Conservation (phyloP, 2,113 vertebrate species). For the Todiramphus chloris region DNA sequence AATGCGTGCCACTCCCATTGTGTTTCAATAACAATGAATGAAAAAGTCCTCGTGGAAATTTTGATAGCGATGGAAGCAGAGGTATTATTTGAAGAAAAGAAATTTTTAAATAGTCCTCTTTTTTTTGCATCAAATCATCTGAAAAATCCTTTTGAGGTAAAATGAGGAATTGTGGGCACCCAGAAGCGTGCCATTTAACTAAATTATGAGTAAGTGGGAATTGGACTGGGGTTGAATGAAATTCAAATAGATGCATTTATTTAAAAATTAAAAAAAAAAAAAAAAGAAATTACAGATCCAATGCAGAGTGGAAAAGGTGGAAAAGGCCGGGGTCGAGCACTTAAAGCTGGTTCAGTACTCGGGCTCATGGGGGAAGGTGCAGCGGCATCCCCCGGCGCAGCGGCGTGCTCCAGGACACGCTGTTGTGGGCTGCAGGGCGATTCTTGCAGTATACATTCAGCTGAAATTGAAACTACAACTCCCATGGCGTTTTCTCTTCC, state of each 20-base stretch:
- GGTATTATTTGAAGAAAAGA: neutral
- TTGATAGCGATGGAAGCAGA: neutral
- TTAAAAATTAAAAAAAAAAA: neutral
- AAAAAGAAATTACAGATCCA: neutral
- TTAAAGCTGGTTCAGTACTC: neutral
- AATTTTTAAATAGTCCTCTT: neutral
- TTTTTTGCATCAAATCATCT: neutral
- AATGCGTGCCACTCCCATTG: neutral
- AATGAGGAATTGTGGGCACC: neutral
- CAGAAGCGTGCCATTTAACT: neutral
- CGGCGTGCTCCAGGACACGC: fast-evolving
- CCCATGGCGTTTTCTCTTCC: neutral
- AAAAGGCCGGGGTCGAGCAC: neutral
- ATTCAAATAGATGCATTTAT: fast-evolving
- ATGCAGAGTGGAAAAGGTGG: neutral
- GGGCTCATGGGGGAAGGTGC: neutral
- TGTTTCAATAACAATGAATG: neutral
- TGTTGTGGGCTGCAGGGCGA: neutral
- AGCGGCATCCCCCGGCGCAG: fast-evolving
- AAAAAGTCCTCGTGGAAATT: neutral
- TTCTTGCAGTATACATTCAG: neutral
- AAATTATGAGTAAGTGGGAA: neutral
- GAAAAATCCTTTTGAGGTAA: neutral
- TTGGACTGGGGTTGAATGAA: neutral
- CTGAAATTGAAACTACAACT: neutral